Evolutionary conservation across 2,888 invertebrate genomes (phyloP), one percentile per base, ranked within the genome.

Genomic region (Smittia aterrima): DNA sequence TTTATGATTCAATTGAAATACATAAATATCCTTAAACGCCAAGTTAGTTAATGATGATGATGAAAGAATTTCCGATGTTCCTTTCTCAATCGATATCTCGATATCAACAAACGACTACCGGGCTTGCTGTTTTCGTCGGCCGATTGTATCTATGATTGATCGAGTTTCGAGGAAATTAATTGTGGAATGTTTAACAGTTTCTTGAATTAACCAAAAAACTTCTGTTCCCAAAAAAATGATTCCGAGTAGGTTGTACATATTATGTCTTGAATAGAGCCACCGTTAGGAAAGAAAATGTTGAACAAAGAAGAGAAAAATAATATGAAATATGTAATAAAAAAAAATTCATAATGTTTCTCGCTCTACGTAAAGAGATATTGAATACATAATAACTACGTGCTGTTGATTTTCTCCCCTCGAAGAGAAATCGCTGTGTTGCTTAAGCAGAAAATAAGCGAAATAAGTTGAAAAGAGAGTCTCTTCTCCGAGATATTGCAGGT

Each of bases 291-390:
- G 22, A 64, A 27, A 62, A 38, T 16, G 58, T 62, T 72, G 58
- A 62, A 72, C 58, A 72, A 72, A 27, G 54, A 72, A 20, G 20
- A 64, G 64, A 27, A 64, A 64, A 64, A 64, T 64, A 27, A 64
- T 27, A 64, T 4, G 24, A 70, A 62, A 72, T 72, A 38, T 72
- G 72, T 72, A 72, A 72, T 72, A 72, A 72, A 72, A 70, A 70
- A 72, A 72, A 72, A 71, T 58, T 72, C 72, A 72, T 72, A 72
- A 72, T 72, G 54, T 72, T 72, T 58, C 40, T 72, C 72, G 40
- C 54, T 68, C 40, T 20, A 38, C 32, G 40, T 38, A 68, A 66
- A 66, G 66, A 66, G 68, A 68, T 68, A 68, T 68, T 68, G 68
- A 68, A 68, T 68, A 68, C 68, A 68, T 70, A 70, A 70, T 70